Base-by-base conservation (phyloP, 1,140 invertebrate species). In the Goniozus legneri region DNA sequence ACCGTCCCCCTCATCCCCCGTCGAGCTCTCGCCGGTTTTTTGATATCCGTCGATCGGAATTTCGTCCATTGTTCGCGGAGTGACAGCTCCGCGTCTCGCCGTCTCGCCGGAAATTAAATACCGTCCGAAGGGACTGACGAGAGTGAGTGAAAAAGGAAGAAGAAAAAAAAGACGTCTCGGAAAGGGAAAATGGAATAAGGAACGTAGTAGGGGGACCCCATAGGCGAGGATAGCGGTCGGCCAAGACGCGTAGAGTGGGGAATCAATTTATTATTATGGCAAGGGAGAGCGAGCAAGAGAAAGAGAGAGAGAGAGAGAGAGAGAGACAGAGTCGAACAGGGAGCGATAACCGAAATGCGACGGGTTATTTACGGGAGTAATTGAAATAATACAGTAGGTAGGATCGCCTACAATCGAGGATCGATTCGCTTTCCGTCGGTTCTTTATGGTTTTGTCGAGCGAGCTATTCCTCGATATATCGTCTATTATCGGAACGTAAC, bases 41-140 rank as follows among this genome's bases (percentile, higher is more conserved):
- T n/a, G n/a, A n/a, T 33, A 39, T 35, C 20, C 24, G 40, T 51
- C 38, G 10, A 24, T 19, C 33, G 27, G 38, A 46, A 24, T 3
- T 31, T 24, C 39, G 15, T 18, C 16, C 41, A 34, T 50, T 24
- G 8, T 12, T 40, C 41, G 10, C 7, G 21, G 31, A 45, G 50
- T 47, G 47, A 39, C 36, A 45, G 40, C 54, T 46, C 49, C 51
- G 42, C 46, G 2, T 50, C 37, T 50, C n/a, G 10, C 16, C 35
- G 3, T 2, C 4, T 30, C 22, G 43, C 62, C 64, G 64, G 64
- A 67, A 65, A 67, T 67, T 65, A 65, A 67, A 62, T 64, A 60
- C 56, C 43, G 56, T 52, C 58, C 45, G 39, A 53, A 62, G n/a
- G n/a, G 50, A 53, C 53, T 46, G 52, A 58, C 40, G 34, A 31